phyloP scores from a whole-genome alignment of 1,140 invertebrate species.

The Cotesia vestalis region DNA sequence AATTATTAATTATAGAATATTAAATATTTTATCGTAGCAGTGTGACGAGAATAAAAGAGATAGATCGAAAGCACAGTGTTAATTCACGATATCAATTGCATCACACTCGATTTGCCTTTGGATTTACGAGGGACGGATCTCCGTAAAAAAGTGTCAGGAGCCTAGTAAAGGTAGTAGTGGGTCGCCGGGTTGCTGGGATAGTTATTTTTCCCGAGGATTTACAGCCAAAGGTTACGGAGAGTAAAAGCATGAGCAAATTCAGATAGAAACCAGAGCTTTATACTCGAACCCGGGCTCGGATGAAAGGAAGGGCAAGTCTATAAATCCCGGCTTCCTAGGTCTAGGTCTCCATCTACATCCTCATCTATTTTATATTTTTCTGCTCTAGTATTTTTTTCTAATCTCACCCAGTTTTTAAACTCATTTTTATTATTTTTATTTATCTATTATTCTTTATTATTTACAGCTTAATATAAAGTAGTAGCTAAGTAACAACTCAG shows the following conservation, averaged over 20 bases:
- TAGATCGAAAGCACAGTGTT: not conserved
- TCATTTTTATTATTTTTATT: not conserved
- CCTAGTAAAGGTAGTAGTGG: not conserved
- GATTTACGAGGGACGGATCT: constrained; percentile 3
- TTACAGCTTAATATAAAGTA: not conserved
- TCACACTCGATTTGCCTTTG: constrained; percentile 5
- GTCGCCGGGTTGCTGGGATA: not conserved
- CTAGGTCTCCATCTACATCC: not conserved
- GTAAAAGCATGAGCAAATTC: no score
- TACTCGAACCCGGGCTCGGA: not conserved
- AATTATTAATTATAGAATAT: no score
- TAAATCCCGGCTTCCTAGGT: not conserved
- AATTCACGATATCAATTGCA: constrained; percentile 7
- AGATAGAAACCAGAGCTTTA: constrained; percentile 19
- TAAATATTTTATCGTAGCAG: no score
- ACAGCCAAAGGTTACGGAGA: constrained; percentile 27
- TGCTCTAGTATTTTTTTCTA: not conserved
- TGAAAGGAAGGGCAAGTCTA: constrained; percentile 13
- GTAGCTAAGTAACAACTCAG: constrained; percentile 42
- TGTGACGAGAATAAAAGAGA: no score
- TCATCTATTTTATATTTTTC: not conserved
- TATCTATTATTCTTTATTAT: not conserved
- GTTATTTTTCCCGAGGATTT: constrained; percentile 19
- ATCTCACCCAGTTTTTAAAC: not conserved
- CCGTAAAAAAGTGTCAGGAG: not conserved